Evolutionary conservation across 2,797 vertebrate species (phyloP), one percentile per base, ranked within the genome.

Genomic region (Gastrophryne carolinensis): DNA sequence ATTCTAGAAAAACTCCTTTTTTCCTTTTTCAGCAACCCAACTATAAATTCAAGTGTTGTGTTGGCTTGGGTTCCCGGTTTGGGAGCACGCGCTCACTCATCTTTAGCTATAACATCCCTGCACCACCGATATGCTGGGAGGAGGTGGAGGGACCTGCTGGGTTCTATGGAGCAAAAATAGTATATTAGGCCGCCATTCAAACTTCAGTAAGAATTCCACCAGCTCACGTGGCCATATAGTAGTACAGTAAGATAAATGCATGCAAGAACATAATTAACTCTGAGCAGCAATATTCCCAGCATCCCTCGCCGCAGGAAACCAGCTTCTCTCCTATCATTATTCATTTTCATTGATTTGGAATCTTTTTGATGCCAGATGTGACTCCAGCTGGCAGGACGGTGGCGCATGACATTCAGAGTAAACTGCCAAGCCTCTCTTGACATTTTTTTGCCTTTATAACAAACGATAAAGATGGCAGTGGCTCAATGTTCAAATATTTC

Each of bases 301-400:
- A 30, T 58, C 52, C 62, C 39, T 29, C 54, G 1, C 75, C 17
- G n/a, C 68, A 65, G 52, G 75, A 78, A 72, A 39, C 39, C 23
- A 29, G 37, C 60, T 66, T 49, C 54, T 17, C 7, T 49, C 35
- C 50, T 44, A 71, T 72, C 75, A 78, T 78, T 65, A 65, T 71
- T 78, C 75, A 78, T 78, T 78, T 72, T 78, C 75, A 78, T 72
- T 72, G 67, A 72, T 72, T 78, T 78, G 75, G 75, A 78, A 54
- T 78, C 60, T 57, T 78, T 52, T 50, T 32, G 27, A 60, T 57
- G 64, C 75, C 75, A 78, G 75, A 78, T 78, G 75, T 78, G 67
- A 72, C 67, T 78, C 67, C 75, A 78, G 75, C 75, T 78, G 75
- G 75, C 75, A 65, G 52, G 23, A 65, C 47, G 24, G 26, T 39